Percentiles rank a stretch among this genome's conserved stretches.
Evolutionary conservation across 2,797 vertebrate genomes (phyloP).

Genomic region (Carapus acus): DNA sequence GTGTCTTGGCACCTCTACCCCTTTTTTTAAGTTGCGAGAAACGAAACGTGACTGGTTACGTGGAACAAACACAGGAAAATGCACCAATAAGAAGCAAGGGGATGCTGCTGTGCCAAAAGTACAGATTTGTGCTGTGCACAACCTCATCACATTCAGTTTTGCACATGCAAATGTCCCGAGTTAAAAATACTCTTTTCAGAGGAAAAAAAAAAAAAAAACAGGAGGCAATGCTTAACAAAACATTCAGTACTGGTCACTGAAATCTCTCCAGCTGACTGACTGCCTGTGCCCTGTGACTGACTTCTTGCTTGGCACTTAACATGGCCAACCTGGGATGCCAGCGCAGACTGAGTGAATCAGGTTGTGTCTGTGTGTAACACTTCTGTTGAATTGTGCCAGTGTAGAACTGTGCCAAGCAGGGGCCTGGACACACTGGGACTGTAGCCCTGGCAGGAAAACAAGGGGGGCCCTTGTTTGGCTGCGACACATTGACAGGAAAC

Average conservation of each 20-base stretch:
- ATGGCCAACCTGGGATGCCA: constrained; percentile 26
- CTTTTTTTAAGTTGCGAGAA: too few relatives aligned
- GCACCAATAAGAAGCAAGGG: too few relatives aligned
- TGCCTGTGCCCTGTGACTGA: too few relatives aligned
- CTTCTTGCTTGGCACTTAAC: constrained; percentile 37
- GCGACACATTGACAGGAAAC: constrained; percentile 61
- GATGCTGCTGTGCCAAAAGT: too few relatives aligned
- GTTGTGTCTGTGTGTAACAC: constrained; percentile 51
- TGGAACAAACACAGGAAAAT: too few relatives aligned
- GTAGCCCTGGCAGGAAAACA: constrained; percentile 59
- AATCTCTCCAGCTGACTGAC: constrained; percentile 32
- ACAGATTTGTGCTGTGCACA: too few relatives aligned
- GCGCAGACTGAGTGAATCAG: constrained; percentile 53
- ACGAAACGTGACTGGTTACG: too few relatives aligned
- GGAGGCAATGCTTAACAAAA: neutral
- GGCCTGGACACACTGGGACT: constrained; percentile 45
- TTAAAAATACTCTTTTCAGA: too few relatives aligned
- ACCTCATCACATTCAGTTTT: neutral
- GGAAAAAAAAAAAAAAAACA: too few relatives aligned
- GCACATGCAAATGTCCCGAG: neutral
- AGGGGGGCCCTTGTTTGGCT: constrained; percentile 71
- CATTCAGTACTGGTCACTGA: constrained; percentile 10
- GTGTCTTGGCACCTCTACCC: too few relatives aligned
- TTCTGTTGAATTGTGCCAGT: constrained; percentile 51
- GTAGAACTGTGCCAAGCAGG: constrained; percentile 45